These are phyloP conservation scores for Erythrocercus mccallii DNA, from an alignment of 2,113 vertebrate genomes.

Conservation along the genomic window DNA sequence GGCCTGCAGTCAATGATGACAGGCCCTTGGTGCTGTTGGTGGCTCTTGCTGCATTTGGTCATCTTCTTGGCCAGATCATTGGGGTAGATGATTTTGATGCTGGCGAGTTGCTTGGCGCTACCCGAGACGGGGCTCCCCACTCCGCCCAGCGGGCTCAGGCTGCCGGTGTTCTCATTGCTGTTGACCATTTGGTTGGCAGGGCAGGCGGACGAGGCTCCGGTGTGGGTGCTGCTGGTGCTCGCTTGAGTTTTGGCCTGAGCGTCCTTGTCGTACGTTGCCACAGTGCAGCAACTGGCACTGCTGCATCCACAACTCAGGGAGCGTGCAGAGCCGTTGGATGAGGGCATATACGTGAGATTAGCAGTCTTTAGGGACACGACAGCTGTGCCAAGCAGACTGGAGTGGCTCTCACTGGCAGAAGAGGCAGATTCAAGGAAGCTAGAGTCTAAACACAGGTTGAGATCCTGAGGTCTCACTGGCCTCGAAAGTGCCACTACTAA, in stretches of 20 bases:
- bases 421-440: slow-evolving; percentile 84
- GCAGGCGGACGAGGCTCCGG: slow-evolving; percentile 75
- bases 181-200: slow-evolving; percentile 84
- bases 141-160: slow-evolving; percentile 77
- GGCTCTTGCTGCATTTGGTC: slow-evolving; percentile 89
- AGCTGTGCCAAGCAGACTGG: slow-evolving; percentile 80
- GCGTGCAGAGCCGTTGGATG: slow-evolving; percentile 98
- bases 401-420: slow-evolving; percentile 67
- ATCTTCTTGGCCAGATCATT: slow-evolving; percentile 94
- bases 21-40: slow-evolving; percentile 85
- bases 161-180: slow-evolving; percentile 80
- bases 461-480: slow-evolving; percentile 98
- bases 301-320: slow-evolving; percentile 99
- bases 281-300: slow-evolving; percentile 98
- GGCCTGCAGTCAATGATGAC: slow-evolving; percentile 98
- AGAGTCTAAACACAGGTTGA: slow-evolving; percentile 93
- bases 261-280: slow-evolving; percentile 96
- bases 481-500: slow-evolving; percentile 97
- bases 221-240: slow-evolving; percentile 75
- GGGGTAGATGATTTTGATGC: slow-evolving; percentile 90
- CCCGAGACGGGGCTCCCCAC: slow-evolving; percentile 77
- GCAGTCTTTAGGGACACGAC: slow-evolving; percentile 91
- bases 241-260: slow-evolving; percentile 84
- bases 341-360: slow-evolving; percentile 99
- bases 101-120: slow-evolving; percentile 74